These are phyloP conservation scores for Calephelis virginiensis DNA, from an alignment of 1,140 invertebrate genomes.

Conservation along the genomic window DNA sequence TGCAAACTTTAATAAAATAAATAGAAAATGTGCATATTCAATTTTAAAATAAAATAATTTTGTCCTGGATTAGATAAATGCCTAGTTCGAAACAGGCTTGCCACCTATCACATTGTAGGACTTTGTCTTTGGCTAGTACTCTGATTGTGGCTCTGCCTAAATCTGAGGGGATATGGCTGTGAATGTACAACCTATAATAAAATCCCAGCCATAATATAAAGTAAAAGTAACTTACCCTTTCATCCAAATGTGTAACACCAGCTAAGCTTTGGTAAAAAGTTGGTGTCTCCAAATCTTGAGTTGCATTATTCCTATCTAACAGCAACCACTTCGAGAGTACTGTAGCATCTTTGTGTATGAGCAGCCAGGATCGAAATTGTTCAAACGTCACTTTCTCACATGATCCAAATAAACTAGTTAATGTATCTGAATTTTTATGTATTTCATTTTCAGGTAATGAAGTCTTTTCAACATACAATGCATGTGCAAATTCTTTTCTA, in stretches of 20 bases:
- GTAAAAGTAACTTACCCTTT: slow-evolving; percentile 79
- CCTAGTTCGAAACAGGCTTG: too few relatives aligned
- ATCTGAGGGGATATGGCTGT: too few relatives aligned
- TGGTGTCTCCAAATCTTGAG: slow-evolving; percentile 90
- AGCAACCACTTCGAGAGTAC: slow-evolving; percentile 90
- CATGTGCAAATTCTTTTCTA: slow-evolving; percentile 86
- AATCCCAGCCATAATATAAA: too few relatives aligned
- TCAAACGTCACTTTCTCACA: slow-evolving; percentile 84
- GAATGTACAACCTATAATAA: too few relatives aligned
- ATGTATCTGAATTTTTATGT: slow-evolving; percentile 63
- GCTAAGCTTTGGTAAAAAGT: slow-evolving; percentile 95
- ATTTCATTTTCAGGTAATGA: slow-evolving; percentile 50
- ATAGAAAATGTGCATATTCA: too few relatives aligned
- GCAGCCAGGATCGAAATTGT: slow-evolving; percentile 86
- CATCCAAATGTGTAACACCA: slow-evolving; percentile 91
- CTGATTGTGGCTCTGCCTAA: too few relatives aligned
- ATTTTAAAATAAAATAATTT: too few relatives aligned
- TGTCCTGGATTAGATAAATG: too few relatives aligned
- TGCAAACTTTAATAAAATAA: too few relatives aligned
- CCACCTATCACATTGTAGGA: too few relatives aligned
- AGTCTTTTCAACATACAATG: slow-evolving; percentile 81
- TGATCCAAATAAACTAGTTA: slow-evolving; percentile 76
- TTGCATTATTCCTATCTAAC: slow-evolving; percentile 84
- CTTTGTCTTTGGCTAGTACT: too few relatives aligned
- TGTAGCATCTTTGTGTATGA: slow-evolving; percentile 86